Conservation (phyloP, 2,888 invertebrate genomes). For the Rhaphigaster nebulosa region DNA sequence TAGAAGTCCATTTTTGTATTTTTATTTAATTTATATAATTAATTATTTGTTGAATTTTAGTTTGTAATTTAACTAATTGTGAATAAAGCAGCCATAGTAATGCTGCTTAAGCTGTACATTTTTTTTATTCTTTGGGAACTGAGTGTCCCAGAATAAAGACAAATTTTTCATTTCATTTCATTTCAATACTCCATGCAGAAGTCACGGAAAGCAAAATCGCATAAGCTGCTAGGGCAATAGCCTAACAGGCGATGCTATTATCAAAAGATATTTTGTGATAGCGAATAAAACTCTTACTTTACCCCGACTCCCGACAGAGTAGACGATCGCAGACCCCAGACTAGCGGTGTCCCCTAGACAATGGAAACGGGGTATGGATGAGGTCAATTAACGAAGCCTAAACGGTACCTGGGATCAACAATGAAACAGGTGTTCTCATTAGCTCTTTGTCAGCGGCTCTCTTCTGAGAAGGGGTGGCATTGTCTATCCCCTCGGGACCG, state of each 20-base stretch:
- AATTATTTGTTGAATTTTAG: too few species aligned
- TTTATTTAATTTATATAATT: too few species aligned
- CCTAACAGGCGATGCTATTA: not conserved
- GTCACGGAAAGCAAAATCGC: not conserved
- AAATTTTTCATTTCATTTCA: too few species aligned
- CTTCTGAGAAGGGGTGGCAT: constrained; percentile 1
- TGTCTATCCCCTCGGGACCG: constrained; percentile 26
- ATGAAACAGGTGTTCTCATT: constrained; percentile 53
- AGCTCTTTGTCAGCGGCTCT: constrained; percentile 38
- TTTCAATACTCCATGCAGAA: too few species aligned
- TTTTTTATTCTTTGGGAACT: too few species aligned
- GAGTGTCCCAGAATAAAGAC: too few species aligned
- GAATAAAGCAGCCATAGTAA: too few species aligned
- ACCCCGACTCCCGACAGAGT: not conserved
- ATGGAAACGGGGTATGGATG: constrained; percentile 43
- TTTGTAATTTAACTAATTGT: too few species aligned
- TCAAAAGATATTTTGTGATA: not conserved
- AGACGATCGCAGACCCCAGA: not conserved
- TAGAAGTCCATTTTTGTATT: too few species aligned
- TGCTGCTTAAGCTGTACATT: too few species aligned
- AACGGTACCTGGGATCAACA: constrained; percentile 51
- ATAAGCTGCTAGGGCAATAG: not conserved
- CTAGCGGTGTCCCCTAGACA: constrained; percentile 48
- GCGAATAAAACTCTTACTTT: constrained; percentile 17
- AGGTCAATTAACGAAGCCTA: constrained; percentile 46